Conservation (phyloP, 1,140 invertebrate species). For the Manduca sexta region DNA sequence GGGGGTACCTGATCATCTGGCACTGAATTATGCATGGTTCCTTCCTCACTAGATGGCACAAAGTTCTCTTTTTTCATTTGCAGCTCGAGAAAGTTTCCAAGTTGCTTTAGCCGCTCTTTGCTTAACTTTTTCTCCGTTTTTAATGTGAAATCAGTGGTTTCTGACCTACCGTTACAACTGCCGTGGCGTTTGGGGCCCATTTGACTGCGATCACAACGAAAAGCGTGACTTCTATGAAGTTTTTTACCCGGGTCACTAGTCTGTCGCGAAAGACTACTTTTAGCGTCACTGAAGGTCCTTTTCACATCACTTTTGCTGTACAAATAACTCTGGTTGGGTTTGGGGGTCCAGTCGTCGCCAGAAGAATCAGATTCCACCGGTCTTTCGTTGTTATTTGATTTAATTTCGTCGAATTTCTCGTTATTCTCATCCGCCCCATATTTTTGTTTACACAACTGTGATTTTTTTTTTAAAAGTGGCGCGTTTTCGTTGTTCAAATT, state of each 20-base stretch:
- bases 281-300: slow-evolving; percentile 37
- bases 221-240: slow-evolving; percentile 77
- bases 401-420: slow-evolving; percentile 21
- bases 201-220: slow-evolving; percentile 73
- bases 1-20: slow-evolving; percentile 58
- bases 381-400: slow-evolving; percentile 27
- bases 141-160: slow-evolving; percentile 50
- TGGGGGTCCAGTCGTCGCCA: slow-evolving; percentile 33
- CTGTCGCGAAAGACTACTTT: slow-evolving; percentile 65
- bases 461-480: slow-evolving; percentile 25
- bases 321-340: slow-evolving; percentile 58
- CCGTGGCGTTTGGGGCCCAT: slow-evolving; percentile 60
- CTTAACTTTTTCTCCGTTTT: slow-evolving; percentile 54
- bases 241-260: slow-evolving; percentile 75
- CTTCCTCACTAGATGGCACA: slow-evolving; percentile 13
- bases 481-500: slow-evolving; percentile 48
- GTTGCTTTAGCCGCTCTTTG: slow-evolving; percentile 54
- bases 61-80: slow-evolving; percentile 67
- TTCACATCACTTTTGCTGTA: slow-evolving; percentile 49
- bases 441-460: slow-evolving; percentile 1
- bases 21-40: slow-evolving; percentile 32
- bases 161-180: slow-evolving; percentile 61
- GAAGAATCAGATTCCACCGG: slow-evolving; percentile 28
- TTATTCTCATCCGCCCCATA: slow-evolving; percentile 13
- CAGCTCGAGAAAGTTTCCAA: slow-evolving; percentile 56